Evolutionary conservation across 2,113 vertebrate species (phyloP), one percentile per base, ranked within the genome.

Genomic region (Saimiri boliviensis): DNA sequence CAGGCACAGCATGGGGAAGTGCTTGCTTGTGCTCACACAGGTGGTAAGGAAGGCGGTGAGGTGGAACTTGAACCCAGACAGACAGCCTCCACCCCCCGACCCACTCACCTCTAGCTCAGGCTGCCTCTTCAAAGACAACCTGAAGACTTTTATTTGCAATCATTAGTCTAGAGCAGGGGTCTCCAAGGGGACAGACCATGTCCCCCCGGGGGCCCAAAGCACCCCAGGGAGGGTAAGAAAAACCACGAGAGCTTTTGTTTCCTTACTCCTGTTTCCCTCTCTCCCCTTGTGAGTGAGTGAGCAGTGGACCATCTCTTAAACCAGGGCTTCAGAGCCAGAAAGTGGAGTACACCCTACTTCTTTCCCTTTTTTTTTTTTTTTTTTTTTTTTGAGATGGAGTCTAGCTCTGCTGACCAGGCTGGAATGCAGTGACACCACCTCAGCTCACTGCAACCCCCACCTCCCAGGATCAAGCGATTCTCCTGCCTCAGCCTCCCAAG

Each of bases 331-430:
- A 58, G 81, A 77, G 68, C 37, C 86, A 37, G 37, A 10, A 5
- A 13, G 58, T 37, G 21, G 17, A 35, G 20, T 1, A 19, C 5
- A 0, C 25, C 58, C 12, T 6, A 2, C 5, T 30, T 13, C 27
- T 30, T 63, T 6, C 12, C 60, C 14, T 14, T 6, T 12, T 27
- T 30, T 5, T 12, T 21, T 58, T 58, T 58, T 60, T 27, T 60
- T 63, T 30, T 27, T 30, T 60, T 27, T 60, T 63, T 63, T 63
- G 30, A 14, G 12, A 63, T 63, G 27, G 27, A 63, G 5, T 32
- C 60, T 32, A 30, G 27, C 27, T 63, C 60, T 63, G 27, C 14
- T 13, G 12, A 63, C 60, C 27, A 63, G 60, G 60, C 60, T 63
- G 27, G 27, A 63, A 30, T 63, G 27, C 27, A 63, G 60, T 63